These are phyloP conservation scores for Halcyon smyrnensis DNA, from an alignment of 2,797 vertebrate genomes.

Conservation along the genomic window DNA sequence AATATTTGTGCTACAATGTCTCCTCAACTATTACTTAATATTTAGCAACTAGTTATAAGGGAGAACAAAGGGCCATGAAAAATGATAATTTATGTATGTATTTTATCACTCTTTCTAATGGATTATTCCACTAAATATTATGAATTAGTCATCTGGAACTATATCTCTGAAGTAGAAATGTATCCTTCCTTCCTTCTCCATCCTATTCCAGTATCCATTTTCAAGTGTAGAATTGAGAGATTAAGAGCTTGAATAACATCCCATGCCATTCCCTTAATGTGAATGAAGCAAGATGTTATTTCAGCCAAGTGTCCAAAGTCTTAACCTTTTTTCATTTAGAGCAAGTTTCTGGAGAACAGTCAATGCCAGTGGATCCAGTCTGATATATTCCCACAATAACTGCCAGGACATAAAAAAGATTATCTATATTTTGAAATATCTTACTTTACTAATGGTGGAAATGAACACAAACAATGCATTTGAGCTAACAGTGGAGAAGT, in stretches of 20 bases:
- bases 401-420: neutral
- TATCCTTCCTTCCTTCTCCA: neutral
- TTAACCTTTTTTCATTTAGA: neutral
- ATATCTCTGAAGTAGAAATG: neutral
- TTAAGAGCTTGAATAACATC: neutral
- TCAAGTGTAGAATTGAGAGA: neutral
- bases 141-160: neutral
- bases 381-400: neutral
- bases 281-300: neutral
- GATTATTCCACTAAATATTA: neutral
- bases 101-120: neutral
- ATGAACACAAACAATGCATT: neutral
- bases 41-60: neutral
- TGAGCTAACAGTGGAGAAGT: neutral
- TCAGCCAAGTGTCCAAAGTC: neutral
- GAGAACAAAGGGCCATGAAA: neutral
- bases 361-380: neutral
- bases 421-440: neutral
- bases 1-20: neutral
- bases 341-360: neutral
- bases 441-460: neutral
- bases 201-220: neutral
- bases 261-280: neutral
- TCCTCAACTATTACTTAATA: neutral
- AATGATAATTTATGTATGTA: neutral